Evolutionary conservation across 53 echinoderm and acorn worm species (phyloP), one percentile per base, ranked within the genome.

Genomic region (Henricia sp.): DNA sequence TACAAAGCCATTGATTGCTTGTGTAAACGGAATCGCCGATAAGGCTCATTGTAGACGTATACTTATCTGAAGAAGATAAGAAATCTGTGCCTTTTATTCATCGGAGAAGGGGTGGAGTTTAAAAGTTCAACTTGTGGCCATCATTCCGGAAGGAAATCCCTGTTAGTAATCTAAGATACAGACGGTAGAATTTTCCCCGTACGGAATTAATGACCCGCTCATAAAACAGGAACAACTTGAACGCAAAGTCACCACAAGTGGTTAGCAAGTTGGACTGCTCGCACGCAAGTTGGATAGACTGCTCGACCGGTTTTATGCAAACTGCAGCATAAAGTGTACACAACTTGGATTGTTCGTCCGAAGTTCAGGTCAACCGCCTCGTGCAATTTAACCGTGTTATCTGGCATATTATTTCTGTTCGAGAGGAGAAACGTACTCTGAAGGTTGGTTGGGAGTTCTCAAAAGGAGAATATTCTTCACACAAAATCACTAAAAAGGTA

Each of bases 161-260:
- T 43, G 78, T 78, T 78, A 78, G 78, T 78, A 78, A 78, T 64
- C 78, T 64, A n/a, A 48, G 63, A 78, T 63, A 41, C 60, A 78
- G 30, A 63, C 62, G 9, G 42, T 62, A 25, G 17, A 30, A 33
- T 62, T n/a, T 40, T 57, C 46, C 28, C 14, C 27, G 9, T 38
- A n/a, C n/a, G n/a, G n/a, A 6, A 30, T 14, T 44, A 38, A 2
- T 14, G 57, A 56, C 40, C 41, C 40, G 25, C 29, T 57, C 44
- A 62, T 46, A 76, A 78, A 46, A 46, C 44, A 42, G 35, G n/a
- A n/a, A 78, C 20, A 63, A 62, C 78, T 32, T 39, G n/a, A 63
- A 16, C 0, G 21, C 23, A 10, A 2, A 62, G 78, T 78, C 64
- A 64, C 78, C 78, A 78, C 63, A 63, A 30, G 63, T 78, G 78